These are phyloP conservation scores for Phalacrocorax carbo DNA, from an alignment of 2,113 vertebrate species.

Conservation along the genomic window DNA sequence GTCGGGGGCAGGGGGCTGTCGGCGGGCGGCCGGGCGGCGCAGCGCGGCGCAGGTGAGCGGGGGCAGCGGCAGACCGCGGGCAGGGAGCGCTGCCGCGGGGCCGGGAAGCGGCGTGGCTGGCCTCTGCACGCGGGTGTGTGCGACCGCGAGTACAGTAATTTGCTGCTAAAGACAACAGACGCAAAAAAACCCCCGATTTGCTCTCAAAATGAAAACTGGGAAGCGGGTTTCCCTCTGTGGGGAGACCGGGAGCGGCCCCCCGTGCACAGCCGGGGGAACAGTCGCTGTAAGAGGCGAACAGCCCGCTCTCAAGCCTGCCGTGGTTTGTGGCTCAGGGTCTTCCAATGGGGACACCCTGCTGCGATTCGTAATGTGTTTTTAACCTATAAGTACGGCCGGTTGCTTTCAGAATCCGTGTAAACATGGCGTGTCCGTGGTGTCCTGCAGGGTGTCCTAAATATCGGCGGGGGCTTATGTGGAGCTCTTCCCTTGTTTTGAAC, in stretches of 20 bases:
- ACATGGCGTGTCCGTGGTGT: fast-evolving
- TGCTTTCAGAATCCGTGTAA: neutral
- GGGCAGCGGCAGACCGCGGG: too few relatives aligned
- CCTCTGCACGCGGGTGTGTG: too few relatives aligned
- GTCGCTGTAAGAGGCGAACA: fast-evolving
- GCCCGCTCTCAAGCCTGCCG: neutral
- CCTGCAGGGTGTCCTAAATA: neutral
- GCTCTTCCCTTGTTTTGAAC: neutral
- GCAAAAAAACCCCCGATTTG: fast-evolving
- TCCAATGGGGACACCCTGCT: neutral
- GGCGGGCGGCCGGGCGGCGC: too few relatives aligned
- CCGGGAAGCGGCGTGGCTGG: neutral
- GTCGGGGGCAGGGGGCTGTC: too few relatives aligned
- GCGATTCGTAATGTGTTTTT: neutral
- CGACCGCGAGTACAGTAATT: fast-evolving
- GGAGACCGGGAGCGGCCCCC: fast-evolving
- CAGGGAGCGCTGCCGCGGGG: neutral
- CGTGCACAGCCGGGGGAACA: fast-evolving
- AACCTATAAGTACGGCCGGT: neutral
- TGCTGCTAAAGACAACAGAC: neutral
- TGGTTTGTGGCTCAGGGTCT: neutral
- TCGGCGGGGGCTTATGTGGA: fast-evolving
- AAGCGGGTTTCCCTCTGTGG: neutral
- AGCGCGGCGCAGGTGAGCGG: too few relatives aligned
- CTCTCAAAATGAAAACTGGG: neutral